A percentile compares a stretch with the other conserved stretches of the same genome.
These are phyloP conservation scores for Oasisia sp. DNA, from an alignment of 2,888 invertebrate genomes.

Conservation along the genomic window DNA sequence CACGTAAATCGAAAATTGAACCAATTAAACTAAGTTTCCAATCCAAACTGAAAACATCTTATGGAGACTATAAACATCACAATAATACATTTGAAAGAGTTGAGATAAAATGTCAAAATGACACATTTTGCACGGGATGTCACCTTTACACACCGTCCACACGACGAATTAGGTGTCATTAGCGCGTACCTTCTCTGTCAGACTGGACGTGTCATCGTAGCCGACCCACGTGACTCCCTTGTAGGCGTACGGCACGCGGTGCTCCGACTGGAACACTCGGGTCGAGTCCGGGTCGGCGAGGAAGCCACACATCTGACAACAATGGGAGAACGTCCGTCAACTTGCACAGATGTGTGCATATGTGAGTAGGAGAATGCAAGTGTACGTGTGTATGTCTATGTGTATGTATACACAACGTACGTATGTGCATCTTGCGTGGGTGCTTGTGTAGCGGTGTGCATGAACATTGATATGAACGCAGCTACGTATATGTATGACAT, in stretches of 20 bases:
- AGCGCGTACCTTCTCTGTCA: conserved; percentile 29
- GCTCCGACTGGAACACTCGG: conserved; percentile 51
- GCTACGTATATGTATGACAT: neutral
- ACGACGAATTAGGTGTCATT: neutral
- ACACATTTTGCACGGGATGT: neutral
- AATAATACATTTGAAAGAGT: neutral
- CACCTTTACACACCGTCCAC: neutral
- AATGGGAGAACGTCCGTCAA: neutral
- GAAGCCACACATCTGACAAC: neutral
- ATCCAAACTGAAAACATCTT: neutral
- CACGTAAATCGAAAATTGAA: neutral
- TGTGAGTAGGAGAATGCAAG: neutral
- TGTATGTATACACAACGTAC: neutral
- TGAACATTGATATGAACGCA: neutral
- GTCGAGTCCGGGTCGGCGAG: conserved; percentile 73
- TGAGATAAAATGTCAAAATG: too few species aligned
- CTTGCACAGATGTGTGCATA: neutral
- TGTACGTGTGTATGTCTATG: neutral
- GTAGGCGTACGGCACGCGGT: conserved; percentile 35
- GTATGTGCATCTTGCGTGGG: neutral
- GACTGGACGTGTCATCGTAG: conserved; percentile 35
- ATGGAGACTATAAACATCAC: neutral
- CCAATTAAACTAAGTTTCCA: neutral
- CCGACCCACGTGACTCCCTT: conserved; percentile 37
- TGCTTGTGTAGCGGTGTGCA: neutral